A percentile compares a stretch with the other conserved stretches of the same genome.
phyloP scores from a whole-genome alignment of 2,888 invertebrate species.

The Troides helena region DNA sequence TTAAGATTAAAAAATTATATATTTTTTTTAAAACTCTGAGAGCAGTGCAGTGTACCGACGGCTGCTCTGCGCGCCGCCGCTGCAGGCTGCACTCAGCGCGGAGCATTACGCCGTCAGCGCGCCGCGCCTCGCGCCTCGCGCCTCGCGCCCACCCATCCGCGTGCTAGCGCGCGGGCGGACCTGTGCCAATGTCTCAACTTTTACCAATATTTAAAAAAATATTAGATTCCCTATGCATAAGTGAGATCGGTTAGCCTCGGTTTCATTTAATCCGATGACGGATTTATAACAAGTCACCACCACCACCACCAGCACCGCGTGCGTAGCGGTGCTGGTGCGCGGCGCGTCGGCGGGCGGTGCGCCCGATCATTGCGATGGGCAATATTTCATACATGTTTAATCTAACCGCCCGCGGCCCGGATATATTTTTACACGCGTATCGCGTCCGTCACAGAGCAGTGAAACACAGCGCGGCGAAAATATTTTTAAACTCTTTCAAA shows the following conservation, averaged over 20 bases:
- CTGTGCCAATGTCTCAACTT: slow-evolving; percentile 6
- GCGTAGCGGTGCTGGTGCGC: too few relatives aligned
- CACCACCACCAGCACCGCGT: too few relatives aligned
- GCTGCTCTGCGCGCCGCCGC: too few relatives aligned
- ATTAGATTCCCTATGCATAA: neutral
- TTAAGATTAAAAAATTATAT: too few relatives aligned
- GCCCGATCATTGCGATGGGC: slow-evolving; percentile 35
- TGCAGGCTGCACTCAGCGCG: slow-evolving; percentile 39
- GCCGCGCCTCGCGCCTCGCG: too few relatives aligned
- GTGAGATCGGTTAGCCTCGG: neutral
- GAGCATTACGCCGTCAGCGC: slow-evolving; percentile 54
- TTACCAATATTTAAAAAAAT: neutral
- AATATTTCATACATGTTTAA: slow-evolving; percentile 45
- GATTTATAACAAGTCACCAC: too few relatives aligned
- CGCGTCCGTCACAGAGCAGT: slow-evolving; percentile 32
- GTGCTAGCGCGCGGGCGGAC: slow-evolving; percentile 22
- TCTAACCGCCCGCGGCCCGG: slow-evolving; percentile 42
- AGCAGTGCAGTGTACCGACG: too few relatives aligned
- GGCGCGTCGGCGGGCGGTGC: too few relatives aligned
- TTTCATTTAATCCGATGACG: neutral
- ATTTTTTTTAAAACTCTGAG: too few relatives aligned
- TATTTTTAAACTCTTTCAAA: neutral
- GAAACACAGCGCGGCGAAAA: slow-evolving; percentile 11
- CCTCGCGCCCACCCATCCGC: slow-evolving; percentile 14
- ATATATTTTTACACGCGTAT: slow-evolving; percentile 42